Percentiles rank a stretch among this genome's conserved stretches.
phyloP scores from a whole-genome alignment of 1,140 invertebrate genomes.

The Lethocerus indicus region DNA sequence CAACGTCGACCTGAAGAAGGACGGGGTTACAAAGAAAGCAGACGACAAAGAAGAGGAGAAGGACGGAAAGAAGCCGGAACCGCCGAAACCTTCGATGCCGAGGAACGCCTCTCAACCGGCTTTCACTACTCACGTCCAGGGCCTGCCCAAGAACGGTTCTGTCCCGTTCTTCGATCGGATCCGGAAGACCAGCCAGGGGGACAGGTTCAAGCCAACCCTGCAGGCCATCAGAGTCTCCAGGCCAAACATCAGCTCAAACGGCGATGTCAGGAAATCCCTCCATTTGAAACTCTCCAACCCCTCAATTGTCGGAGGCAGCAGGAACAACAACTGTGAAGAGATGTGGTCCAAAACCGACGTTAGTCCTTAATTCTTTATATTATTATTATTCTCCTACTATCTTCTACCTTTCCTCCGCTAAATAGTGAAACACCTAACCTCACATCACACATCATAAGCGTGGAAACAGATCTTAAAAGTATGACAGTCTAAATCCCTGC shows the following conservation, averaged over 20 bases:
- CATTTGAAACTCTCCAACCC: slow-evolving; percentile 35
- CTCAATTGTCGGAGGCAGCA: slow-evolving; percentile 37
- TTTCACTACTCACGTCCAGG: slow-evolving; percentile 55
- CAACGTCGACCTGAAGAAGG: slow-evolving; percentile 13
- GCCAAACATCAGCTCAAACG: slow-evolving; percentile 38
- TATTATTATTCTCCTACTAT: too few species aligned
- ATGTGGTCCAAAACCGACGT: slow-evolving; percentile 25
- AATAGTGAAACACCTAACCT: too few species aligned
- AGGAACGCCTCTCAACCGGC: slow-evolving; percentile 70
- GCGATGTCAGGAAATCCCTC: slow-evolving; percentile 33
- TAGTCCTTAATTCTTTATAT: too few species aligned
- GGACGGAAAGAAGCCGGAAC: slow-evolving; percentile 8
- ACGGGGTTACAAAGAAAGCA: slow-evolving; percentile 9
- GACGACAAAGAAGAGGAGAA: slow-evolving; percentile 16
- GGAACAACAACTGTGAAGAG: slow-evolving; percentile 39
- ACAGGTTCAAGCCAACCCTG: slow-evolving; percentile 53
- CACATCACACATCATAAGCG: too few species aligned
- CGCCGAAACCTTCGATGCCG: slow-evolving; percentile 32
- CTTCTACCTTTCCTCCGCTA: too few species aligned
- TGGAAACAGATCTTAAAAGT: too few species aligned
- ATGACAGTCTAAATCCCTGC: too few species aligned
- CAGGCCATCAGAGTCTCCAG: slow-evolving; percentile 53
- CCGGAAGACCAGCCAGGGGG: slow-evolving; percentile 43
- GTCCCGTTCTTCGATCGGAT: slow-evolving; percentile 74
- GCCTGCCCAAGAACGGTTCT: slow-evolving; percentile 69